Base-by-base conservation (phyloP, 1,140 invertebrate species). In the Hyles vespertilio region DNA sequence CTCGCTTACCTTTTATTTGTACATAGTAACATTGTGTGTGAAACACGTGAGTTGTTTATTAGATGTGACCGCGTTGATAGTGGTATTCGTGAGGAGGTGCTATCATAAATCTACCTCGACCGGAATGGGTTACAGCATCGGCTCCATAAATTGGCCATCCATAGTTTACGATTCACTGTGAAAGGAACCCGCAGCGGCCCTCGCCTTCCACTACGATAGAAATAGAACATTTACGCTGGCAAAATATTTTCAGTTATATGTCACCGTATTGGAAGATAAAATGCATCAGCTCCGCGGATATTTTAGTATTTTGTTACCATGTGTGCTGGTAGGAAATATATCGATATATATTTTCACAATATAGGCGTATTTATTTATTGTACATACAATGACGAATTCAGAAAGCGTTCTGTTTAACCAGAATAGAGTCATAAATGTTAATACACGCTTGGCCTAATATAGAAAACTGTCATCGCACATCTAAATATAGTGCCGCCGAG, bases 91-190 rank as follows among this genome's bases (percentile, higher is more conserved):
- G 74, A 78, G 74, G 68, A 65, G 71, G 71, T 64, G 70, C 65
- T 73, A 74, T 79, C 76, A 74, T 86, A 86, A 86, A 86, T 86
- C 78, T 81, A 72, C 75, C 70, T 58, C 61, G 59, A 72, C 70
- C 74, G 74, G 74, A 81, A 86, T 77, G 72, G 81, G 81, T 80
- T 79, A 80, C 75, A 76, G 74, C 72, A 74, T 78, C 74, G 79
- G 64, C 67, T 68, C 80, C 77, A 84, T 87, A 87, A 87, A 87
- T 87, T 84, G 80, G 72, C 84, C 75, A 83, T 87, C 79, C 77
- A 84, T 80, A 74, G 70, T 83, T 84, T 86, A 84, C 79, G 76
- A 82, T 83, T 73, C 76, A 67, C 72, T 76, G 73, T 67, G 74
- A 79, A 79, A 79, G 76, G 81, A 79, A 78, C 71, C 72, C 60